Conservation (phyloP, 2,113 vertebrate genomes). For the Scatophagus argus region DNA sequence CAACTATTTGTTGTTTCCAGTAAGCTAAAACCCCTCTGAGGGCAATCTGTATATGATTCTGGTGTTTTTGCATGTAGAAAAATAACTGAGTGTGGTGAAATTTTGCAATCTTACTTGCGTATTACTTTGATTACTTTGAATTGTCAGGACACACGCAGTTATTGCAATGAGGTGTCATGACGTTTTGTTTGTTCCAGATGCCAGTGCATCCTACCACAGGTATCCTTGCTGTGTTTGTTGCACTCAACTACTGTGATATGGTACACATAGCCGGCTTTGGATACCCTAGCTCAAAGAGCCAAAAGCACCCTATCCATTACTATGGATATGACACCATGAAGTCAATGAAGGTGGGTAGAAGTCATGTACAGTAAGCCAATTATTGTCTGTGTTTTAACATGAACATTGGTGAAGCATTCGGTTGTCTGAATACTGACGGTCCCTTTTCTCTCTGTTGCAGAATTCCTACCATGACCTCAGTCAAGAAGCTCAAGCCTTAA, state of each 20-base stretch:
- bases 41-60: neutral
- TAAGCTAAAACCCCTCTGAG: neutral
- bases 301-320: constrained; percentile 91
- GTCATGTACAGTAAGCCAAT: neutral
- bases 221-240: constrained; percentile 91
- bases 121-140: too few species aligned
- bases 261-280: constrained; percentile 95
- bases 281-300: constrained; percentile 85
- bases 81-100: too few species aligned
- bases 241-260: constrained; percentile 93
- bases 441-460: constrained; percentile 59
- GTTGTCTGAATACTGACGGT: neutral
- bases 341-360: constrained; percentile 88
- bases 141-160: neutral
- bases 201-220: constrained; percentile 89
- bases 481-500: constrained; percentile 80
- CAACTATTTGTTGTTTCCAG: neutral
- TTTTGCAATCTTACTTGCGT: too few species aligned
- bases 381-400: neutral
- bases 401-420: neutral
- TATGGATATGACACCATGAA: constrained; percentile 90
- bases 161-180: neutral
- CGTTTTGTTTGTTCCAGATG: constrained; percentile 77
- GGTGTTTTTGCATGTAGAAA: neutral
- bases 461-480: constrained; percentile 82